These are phyloP conservation scores for Mola mola DNA, from an alignment of 2,113 vertebrate genomes.

Conservation along the genomic window DNA sequence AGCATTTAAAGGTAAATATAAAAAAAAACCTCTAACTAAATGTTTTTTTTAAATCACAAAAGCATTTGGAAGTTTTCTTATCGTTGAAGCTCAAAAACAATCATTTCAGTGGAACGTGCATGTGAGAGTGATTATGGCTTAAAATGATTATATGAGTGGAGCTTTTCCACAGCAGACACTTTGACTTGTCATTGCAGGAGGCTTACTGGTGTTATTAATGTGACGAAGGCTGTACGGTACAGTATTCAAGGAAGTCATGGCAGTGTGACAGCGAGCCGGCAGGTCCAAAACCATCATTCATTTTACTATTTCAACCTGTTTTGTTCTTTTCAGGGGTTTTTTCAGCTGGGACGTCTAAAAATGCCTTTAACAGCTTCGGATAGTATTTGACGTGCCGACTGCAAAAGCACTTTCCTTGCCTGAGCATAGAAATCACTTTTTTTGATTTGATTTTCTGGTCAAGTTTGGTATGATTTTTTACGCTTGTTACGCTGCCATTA, in stretches of 20 bases:
- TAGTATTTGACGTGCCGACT: too few relatives aligned
- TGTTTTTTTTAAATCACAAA: neutral
- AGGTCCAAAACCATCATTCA: neutral
- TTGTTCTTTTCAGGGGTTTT: too few relatives aligned
- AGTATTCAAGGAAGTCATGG: too few relatives aligned
- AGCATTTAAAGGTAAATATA: constrained; percentile 11
- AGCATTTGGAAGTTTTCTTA: neutral
- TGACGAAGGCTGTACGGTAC: too few relatives aligned
- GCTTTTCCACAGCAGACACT: neutral
- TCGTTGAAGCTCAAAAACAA: neutral
- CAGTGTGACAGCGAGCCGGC: too few relatives aligned
- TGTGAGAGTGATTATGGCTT: neutral
- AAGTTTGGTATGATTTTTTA: constrained; percentile 1
- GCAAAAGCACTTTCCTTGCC: too few relatives aligned
- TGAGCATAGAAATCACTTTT: neutral
- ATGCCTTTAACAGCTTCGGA: neutral
- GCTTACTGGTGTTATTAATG: too few relatives aligned
- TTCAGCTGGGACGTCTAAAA: too few relatives aligned
- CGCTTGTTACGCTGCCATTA: constrained; percentile 9
- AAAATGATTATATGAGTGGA: neutral
- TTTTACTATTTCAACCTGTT: neutral
- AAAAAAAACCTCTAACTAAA: neutral
- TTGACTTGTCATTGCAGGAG: neutral
- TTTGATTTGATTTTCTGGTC: constrained; percentile 20
- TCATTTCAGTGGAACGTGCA: neutral